Percentiles rank a stretch among this genome's conserved stretches.
phyloP scores from a whole-genome alignment of 2,888 invertebrate genomes.

The Dryococelus australis region DNA sequence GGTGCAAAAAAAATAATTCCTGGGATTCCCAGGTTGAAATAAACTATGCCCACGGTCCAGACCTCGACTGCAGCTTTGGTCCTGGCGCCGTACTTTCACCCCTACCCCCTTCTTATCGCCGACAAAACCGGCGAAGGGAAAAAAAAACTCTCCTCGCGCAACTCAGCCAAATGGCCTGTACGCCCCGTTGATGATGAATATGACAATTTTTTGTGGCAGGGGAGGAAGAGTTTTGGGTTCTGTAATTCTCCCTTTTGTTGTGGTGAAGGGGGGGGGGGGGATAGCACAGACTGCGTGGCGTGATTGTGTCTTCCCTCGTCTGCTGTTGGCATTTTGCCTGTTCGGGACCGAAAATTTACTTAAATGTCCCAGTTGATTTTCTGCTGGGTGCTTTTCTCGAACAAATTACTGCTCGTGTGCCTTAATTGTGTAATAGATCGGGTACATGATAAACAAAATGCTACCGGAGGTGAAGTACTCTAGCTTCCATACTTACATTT shows the following conservation, averaged over 20 bases:
- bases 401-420: too few relatives aligned
- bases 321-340: too few relatives aligned
- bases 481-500: too few relatives aligned
- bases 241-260: background rate
- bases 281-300: too few relatives aligned
- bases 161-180: background rate
- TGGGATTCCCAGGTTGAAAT: background rate
- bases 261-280: too few relatives aligned
- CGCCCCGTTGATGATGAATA: background rate
- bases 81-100: background rate
- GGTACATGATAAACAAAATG: too few relatives aligned
- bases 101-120: background rate
- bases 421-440: too few relatives aligned
- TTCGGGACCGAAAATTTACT: too few relatives aligned
- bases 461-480: too few relatives aligned
- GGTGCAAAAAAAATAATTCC: background rate
- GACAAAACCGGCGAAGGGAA: background rate
- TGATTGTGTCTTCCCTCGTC: too few relatives aligned
- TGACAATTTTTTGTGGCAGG: background rate
- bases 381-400: too few relatives aligned
- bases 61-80: constrained; percentile 23
- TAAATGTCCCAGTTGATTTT: too few relatives aligned
- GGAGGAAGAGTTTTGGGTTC: background rate
- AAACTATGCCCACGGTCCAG: background rate
- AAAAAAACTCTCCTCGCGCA: background rate